Percentiles rank a stretch among this genome's conserved stretches.
Conservation (phyloP, 2,888 invertebrate species). For the Idaea dimidiata region DNA sequence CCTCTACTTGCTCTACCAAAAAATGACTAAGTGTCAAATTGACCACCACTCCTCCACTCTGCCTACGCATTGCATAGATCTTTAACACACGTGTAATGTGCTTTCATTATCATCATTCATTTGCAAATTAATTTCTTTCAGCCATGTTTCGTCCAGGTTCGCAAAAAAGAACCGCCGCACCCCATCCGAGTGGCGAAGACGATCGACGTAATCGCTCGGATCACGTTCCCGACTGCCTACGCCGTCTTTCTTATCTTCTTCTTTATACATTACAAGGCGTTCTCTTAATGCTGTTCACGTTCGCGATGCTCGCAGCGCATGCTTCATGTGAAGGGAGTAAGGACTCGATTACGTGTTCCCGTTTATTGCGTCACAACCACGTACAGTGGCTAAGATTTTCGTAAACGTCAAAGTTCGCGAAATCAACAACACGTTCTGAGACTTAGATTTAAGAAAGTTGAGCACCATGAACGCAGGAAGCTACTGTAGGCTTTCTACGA, state of each 20-base stretch:
- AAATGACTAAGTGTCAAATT: background rate
- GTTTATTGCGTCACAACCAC: conserved; percentile 51
- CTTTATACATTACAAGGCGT: conserved; percentile 96
- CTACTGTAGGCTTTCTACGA: conserved; percentile 50
- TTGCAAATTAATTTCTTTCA: conserved; percentile 78
- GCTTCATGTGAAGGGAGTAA: conserved; percentile 49
- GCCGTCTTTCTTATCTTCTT: conserved; percentile 96
- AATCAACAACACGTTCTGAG: conserved; percentile 53
- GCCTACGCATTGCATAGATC: conserved; percentile 17
- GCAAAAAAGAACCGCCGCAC: conserved; percentile 95
- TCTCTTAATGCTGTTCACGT: conserved; percentile 80
- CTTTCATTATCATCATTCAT: conserved; percentile 65
- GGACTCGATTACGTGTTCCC: conserved; percentile 51
- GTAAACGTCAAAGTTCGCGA: conserved; percentile 57
- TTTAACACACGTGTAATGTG: conserved; percentile 33
- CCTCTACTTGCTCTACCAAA: background rate
- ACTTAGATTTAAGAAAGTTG: conserved; percentile 43
- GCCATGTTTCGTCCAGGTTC: conserved; percentile 92
- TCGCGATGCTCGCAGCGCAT: conserved; percentile 46
- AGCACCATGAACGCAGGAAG: conserved; percentile 37
- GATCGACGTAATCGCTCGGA: conserved; percentile 95
- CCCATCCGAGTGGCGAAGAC: conserved; percentile 96
- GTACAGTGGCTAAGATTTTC: conserved; percentile 51
- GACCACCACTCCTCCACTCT: background rate
- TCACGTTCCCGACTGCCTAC: conserved; percentile 96